phyloP scores from a whole-genome alignment of 2,113 vertebrate genomes.

The Sander lucioperca region DNA sequence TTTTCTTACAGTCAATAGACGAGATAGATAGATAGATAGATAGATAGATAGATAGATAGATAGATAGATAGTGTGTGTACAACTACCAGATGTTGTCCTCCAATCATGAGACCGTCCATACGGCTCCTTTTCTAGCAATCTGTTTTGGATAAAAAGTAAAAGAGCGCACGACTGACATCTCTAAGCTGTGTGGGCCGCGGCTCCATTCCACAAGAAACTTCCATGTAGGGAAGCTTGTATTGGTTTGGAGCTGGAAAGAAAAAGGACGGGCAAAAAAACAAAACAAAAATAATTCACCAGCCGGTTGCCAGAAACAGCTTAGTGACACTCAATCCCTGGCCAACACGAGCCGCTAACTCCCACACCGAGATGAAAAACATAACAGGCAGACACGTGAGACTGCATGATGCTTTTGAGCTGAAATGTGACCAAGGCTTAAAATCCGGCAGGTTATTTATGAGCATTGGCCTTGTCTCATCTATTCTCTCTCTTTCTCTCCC shows the following conservation, averaged over 20 bases:
- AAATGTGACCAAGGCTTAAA: slow-evolving; percentile 38
- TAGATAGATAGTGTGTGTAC: too few relatives aligned
- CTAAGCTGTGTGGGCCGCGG: slow-evolving; percentile 53
- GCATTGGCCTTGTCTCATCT: slow-evolving; percentile 15
- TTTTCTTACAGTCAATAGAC: slow-evolving; percentile 58
- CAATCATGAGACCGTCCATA: slow-evolving; percentile 55
- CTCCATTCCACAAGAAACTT: slow-evolving; percentile 60
- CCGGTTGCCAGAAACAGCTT: slow-evolving; percentile 66
- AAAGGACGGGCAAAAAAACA: neutral
- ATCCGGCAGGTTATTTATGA: slow-evolving; percentile 62
- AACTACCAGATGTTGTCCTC: slow-evolving; percentile 65
- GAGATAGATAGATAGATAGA: neutral
- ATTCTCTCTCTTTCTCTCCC: slow-evolving; percentile 19
- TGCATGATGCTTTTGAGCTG: slow-evolving; percentile 49
- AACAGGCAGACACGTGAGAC: slow-evolving; percentile 53
- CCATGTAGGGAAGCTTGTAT: slow-evolving; percentile 65
- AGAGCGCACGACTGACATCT: slow-evolving; percentile 55
- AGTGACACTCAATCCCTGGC: slow-evolving; percentile 66
- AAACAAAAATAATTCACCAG: slow-evolving; percentile 21
- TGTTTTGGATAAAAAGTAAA: slow-evolving; percentile 63
- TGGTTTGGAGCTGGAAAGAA: slow-evolving; percentile 43
- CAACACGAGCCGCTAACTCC: slow-evolving; percentile 54
- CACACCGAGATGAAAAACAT: slow-evolving; percentile 57
- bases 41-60: neutral
- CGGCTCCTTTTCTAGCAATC: slow-evolving; percentile 48